Evolutionary conservation across 2,113 vertebrate species (phyloP).

Genomic region (Trachemys scripta): DNA sequence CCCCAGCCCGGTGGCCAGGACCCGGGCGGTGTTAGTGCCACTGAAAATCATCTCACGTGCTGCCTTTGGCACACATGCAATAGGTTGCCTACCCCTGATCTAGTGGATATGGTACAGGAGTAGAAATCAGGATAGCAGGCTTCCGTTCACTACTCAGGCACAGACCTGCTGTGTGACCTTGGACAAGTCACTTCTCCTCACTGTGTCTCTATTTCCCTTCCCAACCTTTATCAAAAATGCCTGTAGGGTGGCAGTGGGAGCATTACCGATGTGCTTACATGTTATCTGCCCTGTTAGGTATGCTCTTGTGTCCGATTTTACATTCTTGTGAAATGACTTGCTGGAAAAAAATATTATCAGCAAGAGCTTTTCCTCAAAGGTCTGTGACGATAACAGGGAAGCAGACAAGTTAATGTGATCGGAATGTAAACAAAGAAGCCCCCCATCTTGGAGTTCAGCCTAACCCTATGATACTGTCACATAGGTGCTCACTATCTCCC

Average conservation of each 20-base stretch:
- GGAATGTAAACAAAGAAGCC: neutral
- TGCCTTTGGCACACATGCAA: too few species aligned
- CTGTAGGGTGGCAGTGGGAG: neutral
- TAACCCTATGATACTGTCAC: neutral
- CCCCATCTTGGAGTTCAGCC: neutral
- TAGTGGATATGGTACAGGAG: neutral
- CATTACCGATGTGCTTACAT: neutral
- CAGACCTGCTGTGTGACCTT: neutral
- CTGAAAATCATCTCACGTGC: too few species aligned
- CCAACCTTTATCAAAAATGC: neutral
- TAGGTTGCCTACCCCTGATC: neutral
- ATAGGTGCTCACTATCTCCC: neutral
- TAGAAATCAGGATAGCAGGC: rapidly evolving
- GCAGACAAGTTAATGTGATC: neutral
- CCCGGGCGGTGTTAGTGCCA: too few species aligned
- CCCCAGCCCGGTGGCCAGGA: too few species aligned
- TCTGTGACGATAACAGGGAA: neutral
- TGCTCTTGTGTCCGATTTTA: neutral
- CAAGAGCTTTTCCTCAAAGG: neutral
- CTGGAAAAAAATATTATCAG: neutral
- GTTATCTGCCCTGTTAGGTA: neutral
- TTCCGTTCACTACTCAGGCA: rapidly evolving
- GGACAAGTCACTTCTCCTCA: neutral
- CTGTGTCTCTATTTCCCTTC: neutral
- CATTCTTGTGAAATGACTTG: neutral